Evolutionary conservation across 2,797 vertebrate genomes (phyloP), one percentile per base, ranked within the genome.

Genomic region (Catharus ustulatus): DNA sequence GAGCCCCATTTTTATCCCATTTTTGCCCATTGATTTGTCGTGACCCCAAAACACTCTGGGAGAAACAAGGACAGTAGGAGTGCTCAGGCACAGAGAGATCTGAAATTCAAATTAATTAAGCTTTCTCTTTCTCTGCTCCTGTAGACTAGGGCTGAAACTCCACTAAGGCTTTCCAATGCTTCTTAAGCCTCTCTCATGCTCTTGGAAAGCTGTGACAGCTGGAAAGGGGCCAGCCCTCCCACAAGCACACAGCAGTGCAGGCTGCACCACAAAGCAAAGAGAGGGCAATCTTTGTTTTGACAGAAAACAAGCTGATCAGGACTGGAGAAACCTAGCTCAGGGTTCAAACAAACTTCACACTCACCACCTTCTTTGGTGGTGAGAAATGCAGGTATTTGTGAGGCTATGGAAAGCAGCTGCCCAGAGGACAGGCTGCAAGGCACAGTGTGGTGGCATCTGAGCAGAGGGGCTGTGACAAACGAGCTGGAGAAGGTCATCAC

Each of bases 401-500:
- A 32, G 15, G 24, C 22, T 81, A 43, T 43, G 54, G 67, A 71
- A 54, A 77, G 54, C 64, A 90, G 43, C 52, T 72, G 49, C 58
- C 29, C 51, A 46, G 46, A 46, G 23, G 49, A 51, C 15, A 42
- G 10, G 46, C 16, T 58, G 46, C 3, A 9, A 45, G 62, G n/a
- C 57, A 40, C 11, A 45, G 13, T 19, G 32, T 0, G 0, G 18
- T 6, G 5, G 14, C 8, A 4, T 26, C 61, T 22, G 76, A 55
- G n/a, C 0, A 77, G 57, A 55, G 2, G 16, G 14, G 20, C 40
- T 71, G 36, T 29, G 29, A 84, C 23, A 72, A 64, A 40, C 1
- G 5, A 3, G 1, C 22, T 17, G 46, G 32, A 0, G 0, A 19
- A 42, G 9, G 27, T 13, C 0, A 0, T 34, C 59, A 67, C 23